These are phyloP conservation scores for Ctenicera cuprea DNA, from an alignment of 2,888 invertebrate species.

Conservation along the genomic window DNA sequence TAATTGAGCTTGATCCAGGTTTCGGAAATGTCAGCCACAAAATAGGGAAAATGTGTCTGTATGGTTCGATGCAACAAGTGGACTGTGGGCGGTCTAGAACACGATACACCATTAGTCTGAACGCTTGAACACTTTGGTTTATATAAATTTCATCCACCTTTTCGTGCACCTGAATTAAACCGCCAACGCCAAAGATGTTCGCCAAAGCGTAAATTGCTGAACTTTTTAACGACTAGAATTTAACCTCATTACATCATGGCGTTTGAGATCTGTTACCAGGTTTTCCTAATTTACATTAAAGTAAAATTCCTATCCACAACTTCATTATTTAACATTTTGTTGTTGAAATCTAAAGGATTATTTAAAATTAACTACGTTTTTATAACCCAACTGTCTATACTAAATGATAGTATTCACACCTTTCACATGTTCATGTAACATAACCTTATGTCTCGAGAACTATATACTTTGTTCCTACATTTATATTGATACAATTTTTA, in stretches of 20 bases:
- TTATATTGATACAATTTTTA: too few relatives aligned
- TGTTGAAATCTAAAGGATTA: too few relatives aligned
- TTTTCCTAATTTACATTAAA: neutral
- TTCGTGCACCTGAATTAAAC: conserved; percentile 20
- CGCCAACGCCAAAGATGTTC: conserved; percentile 25
- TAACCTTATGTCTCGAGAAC: too few relatives aligned
- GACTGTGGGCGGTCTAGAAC: conserved; percentile 11
- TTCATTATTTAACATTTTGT: too few relatives aligned
- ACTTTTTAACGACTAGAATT: conserved; percentile 14
- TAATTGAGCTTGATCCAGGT: conserved; percentile 1
- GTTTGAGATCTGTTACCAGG: neutral
- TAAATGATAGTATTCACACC: too few relatives aligned
- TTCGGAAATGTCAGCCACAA: conserved; percentile 25
- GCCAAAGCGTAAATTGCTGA: neutral
- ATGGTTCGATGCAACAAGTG: conserved; percentile 27
- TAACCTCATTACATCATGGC: neutral
- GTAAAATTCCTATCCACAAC: neutral
- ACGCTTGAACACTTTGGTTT: conserved; percentile 13
- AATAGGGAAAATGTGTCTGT: conserved; percentile 10
- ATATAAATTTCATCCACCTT: conserved; percentile 27
- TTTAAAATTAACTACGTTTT: too few relatives aligned
- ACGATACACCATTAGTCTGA: neutral
- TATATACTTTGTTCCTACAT: too few relatives aligned
- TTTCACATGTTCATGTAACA: too few relatives aligned
- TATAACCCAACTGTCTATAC: too few relatives aligned